A percentile compares a stretch with the other conserved stretches of the same genome.
phyloP scores from a whole-genome alignment of 2,888 invertebrate genomes.

The Lacanobia wlatinum region DNA sequence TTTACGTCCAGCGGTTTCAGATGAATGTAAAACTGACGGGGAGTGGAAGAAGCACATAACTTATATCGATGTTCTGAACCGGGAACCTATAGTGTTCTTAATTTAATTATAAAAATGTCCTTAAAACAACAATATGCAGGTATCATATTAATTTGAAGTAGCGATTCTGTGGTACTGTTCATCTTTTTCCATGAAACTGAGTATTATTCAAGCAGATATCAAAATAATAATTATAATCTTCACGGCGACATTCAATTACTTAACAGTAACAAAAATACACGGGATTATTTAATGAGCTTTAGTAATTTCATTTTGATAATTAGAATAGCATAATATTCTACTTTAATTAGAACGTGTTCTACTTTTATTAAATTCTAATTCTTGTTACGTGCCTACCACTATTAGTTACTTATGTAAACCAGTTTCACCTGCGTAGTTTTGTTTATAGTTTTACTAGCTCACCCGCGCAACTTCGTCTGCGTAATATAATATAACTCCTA shows the following conservation, averaged over 20 bases:
- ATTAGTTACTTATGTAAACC: constrained; percentile 4
- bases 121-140: not conserved
- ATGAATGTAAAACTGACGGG: constrained; percentile 47
- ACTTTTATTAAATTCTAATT: constrained; percentile 46
- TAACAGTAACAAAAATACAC: constrained; percentile 45
- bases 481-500: too few relatives aligned
- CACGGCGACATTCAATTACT: constrained; percentile 51
- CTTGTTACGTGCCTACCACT: constrained; percentile 11
- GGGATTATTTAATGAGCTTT: constrained; percentile 39
- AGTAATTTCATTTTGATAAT: constrained; percentile 56
- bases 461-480: too few relatives aligned
- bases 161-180: not conserved
- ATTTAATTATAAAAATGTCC: not conserved
- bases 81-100: not conserved
- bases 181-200: not conserved
- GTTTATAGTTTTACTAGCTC: constrained; percentile 9
- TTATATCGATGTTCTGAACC: not conserved
- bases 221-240: constrained; percentile 46
- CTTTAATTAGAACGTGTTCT: constrained; percentile 47
- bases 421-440: constrained; percentile 5
- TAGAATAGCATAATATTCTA: constrained; percentile 38
- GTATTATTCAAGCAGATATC: constrained; percentile 17
- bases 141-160: not conserved
- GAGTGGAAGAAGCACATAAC: constrained; percentile 7
- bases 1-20: constrained; percentile 51